Evolutionary conservation across 2,113 vertebrate species (phyloP).

Genomic region (Heloderma charlesbogerti): DNA sequence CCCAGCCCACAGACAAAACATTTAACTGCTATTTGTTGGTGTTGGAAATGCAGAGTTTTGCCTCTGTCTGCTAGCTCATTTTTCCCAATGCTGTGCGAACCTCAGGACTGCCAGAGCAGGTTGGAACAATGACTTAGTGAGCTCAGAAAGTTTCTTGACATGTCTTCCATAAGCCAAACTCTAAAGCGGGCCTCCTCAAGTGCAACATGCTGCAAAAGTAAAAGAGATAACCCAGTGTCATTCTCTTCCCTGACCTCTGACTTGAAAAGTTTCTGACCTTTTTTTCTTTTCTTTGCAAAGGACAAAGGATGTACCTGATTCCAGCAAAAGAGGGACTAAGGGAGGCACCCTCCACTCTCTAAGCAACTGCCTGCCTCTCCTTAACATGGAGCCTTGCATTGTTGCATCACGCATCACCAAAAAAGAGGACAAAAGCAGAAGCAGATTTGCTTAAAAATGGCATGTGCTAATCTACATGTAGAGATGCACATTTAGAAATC

Average conservation of each 20-base stretch:
- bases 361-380: too few species aligned
- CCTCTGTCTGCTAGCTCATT: constrained; percentile 4
- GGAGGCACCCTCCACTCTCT: too few species aligned
- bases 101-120: neutral
- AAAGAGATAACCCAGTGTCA: neutral
- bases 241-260: neutral
- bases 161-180: neutral
- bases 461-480: too few species aligned
- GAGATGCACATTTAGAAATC: too few species aligned
- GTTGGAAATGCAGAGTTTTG: constrained; percentile 13
- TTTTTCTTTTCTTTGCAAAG: neutral
- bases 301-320: too few species aligned
- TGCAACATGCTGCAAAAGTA: neutral
- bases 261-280: too few species aligned
- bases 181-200: neutral
- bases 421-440: too few species aligned
- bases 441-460: too few species aligned
- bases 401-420: too few species aligned
- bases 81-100: neutral
- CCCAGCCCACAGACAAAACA: neutral
- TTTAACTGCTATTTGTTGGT: neutral
- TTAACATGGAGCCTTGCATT: too few species aligned
- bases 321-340: too few species aligned
- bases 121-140: neutral
- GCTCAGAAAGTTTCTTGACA: neutral